These are phyloP conservation scores for Zosterops borbonicus DNA, from an alignment of 2,113 vertebrate species.

Conservation along the genomic window DNA sequence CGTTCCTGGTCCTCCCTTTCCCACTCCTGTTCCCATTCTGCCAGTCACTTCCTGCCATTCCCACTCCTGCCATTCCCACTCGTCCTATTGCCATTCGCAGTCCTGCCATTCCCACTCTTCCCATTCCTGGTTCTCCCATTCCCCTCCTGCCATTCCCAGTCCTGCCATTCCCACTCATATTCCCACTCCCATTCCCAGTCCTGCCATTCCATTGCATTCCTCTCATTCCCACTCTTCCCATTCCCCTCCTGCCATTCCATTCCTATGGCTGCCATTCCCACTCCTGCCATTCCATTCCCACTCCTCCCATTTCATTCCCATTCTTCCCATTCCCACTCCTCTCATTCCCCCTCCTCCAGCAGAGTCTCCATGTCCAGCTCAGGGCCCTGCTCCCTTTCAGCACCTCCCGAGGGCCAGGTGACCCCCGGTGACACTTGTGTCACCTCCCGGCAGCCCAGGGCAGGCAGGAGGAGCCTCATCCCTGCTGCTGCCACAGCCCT, in stretches of 20 bases:
- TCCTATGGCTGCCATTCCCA: background rate
- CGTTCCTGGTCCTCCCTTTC: background rate
- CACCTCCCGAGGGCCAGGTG: accelerated
- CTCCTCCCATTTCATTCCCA: too few relatives aligned
- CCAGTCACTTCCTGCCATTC: too few relatives aligned
- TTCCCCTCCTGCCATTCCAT: too few relatives aligned
- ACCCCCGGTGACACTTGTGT: background rate
- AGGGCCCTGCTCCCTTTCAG: accelerated
- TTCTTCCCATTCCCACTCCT: background rate
- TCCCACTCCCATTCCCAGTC: background rate
- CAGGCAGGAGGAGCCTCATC: background rate
- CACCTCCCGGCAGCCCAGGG: background rate
- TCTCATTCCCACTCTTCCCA: too few relatives aligned
- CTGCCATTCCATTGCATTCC: too few relatives aligned
- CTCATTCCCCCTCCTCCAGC: background rate
- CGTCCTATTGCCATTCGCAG: background rate
- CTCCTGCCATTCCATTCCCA: background rate
- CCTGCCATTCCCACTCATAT: background rate
- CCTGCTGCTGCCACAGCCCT: background rate
- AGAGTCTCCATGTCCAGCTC: accelerated
- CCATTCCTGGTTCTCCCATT: too few relatives aligned
- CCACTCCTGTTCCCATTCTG: background rate
- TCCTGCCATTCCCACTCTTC: too few relatives aligned
- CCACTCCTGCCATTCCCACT: background rate
- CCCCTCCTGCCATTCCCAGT: background rate